Evolutionary conservation across 1,140 invertebrate genomes (phyloP), one percentile per base, ranked within the genome.

Genomic region (Heliconius congener): DNA sequence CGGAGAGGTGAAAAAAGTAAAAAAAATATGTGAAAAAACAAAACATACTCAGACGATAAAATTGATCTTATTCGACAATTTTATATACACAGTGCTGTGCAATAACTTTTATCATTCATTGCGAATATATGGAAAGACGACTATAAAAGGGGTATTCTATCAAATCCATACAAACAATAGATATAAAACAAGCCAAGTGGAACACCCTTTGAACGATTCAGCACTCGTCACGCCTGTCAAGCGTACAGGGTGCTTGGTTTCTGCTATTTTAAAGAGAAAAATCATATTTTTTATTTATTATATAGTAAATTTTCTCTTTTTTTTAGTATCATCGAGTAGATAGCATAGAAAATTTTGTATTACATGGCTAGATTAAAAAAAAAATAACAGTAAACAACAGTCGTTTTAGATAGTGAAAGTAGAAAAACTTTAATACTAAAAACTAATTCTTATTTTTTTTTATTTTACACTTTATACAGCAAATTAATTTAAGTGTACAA

Each of bases 161-260:
- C 88, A 90, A 90, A 83, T 84, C 78, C 85, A 81, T 89, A 90
- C 90, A 93, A 92, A 92, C 90, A 92, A 91, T 90, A 88, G 87
- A 90, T 90, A 91, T 93, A 93, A 93, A 92, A 89, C 90, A 85
- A 92, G 85, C 87, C 83, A 84, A 88, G 87, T 90, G 91, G 90
- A 92, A 92, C 91, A 87, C 92, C 91, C 92, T 88, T 88, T 78
- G 78, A 82, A 80, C 85, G 88, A 89, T 85, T 91, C 91, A 90
- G 91, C 90, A 83, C 83, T 79, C 84, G 86, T 86, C 84, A 87
- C 85, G 88, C 85, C 80, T 85, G 85, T 86, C 85, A 86, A 83
- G 77, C 79, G 80, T 90, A 91, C 88, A 90, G 89, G 87, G 19
- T 86, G 88, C 76, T 87, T 30, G 27, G 60, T 66, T 66, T 71